Evolutionary conservation across 2,797 vertebrate genomes (phyloP), one percentile per base, ranked within the genome.

Genomic region (Australoheros facetus): DNA sequence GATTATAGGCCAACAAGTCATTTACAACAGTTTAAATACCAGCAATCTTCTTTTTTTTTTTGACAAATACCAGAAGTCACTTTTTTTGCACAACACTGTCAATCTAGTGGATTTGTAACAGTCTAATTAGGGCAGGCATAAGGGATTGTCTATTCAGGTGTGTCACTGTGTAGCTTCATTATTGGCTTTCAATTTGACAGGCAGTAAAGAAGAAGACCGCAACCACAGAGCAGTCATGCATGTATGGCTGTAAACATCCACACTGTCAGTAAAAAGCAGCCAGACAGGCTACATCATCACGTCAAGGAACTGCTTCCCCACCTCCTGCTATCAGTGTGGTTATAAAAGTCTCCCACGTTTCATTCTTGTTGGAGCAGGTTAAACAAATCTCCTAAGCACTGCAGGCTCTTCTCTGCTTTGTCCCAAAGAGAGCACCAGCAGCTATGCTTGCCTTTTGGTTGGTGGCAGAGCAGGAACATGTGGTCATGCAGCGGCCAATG

Each of bases 401-500:
- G 77, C 78, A 71, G 83, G 59, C 62, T 84, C 78, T 39, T 76
- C 7, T 82, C 39, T 60, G 81, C 69, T 79, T 64, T 56, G 89
- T 90, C 87, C 90, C 71, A 10, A 57, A 79, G 79, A 77, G 85
- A 87, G 83, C 83, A 85, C 70, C 83, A 81, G 82, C 82, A 78
- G 74, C 55, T 72, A 45, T 59, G 79, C 85, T 91, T 77, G 85
- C 81, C 77, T 88, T 89, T 87, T 90, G 91, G 93, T 92, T 92
- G 93, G 93, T 86, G 94, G 94, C 92, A 94, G 90, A 86, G 56
- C 79, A 23, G 84, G 87, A 87, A 84, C 95, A 95, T 94, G 96
- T 95, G 95, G 94, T 94, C 89, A 12, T 23, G 81, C 79, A 64
- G 73, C 77, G 72, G 85, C 95, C 96, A 96, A 95, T 95, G 79